A percentile compares a stretch with the other conserved stretches of the same genome.
Conservation (phyloP, 92 coral and sea anemone genomes). For the Zoanthus gigantus region DNA sequence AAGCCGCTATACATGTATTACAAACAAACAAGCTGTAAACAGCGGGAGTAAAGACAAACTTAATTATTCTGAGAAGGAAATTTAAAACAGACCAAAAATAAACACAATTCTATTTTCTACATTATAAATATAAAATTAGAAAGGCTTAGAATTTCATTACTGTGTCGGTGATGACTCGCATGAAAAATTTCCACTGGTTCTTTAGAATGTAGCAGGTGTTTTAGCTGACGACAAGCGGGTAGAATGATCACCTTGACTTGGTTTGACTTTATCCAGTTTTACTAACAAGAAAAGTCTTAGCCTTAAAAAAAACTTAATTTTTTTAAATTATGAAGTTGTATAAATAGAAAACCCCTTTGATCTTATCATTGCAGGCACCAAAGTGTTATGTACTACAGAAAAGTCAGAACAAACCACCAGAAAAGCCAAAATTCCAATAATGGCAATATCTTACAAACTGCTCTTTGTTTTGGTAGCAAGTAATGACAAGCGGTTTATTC, state of each 20-base stretch:
- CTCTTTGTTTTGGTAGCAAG: background rate
- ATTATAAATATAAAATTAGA: background rate
- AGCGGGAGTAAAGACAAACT: slow-evolving; percentile 5
- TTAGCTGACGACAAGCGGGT: background rate
- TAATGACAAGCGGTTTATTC: background rate
- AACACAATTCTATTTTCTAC: background rate
- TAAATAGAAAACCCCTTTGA: background rate
- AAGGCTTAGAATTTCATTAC: slow-evolving; percentile 10
- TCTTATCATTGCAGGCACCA: background rate
- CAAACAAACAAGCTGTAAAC: slow-evolving; percentile 39
- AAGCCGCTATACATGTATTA: slow-evolving; percentile 22
- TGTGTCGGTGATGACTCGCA: slow-evolving; percentile 12
- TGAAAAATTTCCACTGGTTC: slow-evolving; percentile 22
- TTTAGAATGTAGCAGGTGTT: slow-evolving; percentile 8
- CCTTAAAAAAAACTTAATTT: background rate
- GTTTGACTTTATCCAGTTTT: background rate
- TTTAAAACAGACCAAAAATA: background rate
- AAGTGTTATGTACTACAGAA: background rate
- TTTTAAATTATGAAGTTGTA: background rate
- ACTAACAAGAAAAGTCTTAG: background rate
- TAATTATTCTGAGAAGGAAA: slow-evolving; percentile 26
- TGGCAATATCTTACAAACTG: background rate
- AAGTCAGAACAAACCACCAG: background rate
- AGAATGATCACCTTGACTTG: background rate
- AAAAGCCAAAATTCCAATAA: background rate